Evolutionary conservation across 2,888 invertebrate genomes (phyloP).

Genomic region (Lithophane semibrunnea): DNA sequence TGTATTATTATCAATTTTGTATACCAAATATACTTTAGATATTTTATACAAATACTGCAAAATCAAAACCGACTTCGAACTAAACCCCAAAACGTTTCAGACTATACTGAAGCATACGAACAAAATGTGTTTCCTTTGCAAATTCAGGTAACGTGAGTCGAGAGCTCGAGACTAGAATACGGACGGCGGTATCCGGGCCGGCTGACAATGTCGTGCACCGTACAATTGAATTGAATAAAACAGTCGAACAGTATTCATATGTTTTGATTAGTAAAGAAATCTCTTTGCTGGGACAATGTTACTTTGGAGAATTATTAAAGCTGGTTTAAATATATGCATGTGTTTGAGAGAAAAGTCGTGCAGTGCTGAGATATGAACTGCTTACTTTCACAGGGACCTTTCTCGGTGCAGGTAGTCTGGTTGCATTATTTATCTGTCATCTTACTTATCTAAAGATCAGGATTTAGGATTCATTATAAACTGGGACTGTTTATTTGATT

Average conservation of each 20-base stretch:
- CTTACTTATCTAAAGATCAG: neutral
- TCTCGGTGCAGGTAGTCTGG: neutral
- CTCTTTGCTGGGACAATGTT: constrained; percentile 55
- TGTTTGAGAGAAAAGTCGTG: constrained; percentile 33
- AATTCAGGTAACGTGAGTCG: constrained; percentile 51
- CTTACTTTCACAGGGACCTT: constrained; percentile 6
- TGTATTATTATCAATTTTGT: neutral
- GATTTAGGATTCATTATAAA: neutral
- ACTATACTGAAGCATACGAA: constrained; percentile 25
- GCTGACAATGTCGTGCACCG: constrained; percentile 69
- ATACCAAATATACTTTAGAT: neutral
- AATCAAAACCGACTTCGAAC: constrained; percentile 22
- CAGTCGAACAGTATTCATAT: constrained; percentile 71
- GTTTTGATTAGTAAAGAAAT: constrained; percentile 69
- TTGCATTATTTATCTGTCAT: neutral
- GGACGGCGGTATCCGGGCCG: constrained; percentile 61
- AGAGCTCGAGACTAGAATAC: constrained; percentile 62
- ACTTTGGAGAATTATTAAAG: constrained; percentile 60
- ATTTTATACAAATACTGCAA: neutral
- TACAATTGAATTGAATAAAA: constrained; percentile 76
- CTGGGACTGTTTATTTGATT: neutral
- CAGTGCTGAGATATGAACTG: constrained; percentile 40
- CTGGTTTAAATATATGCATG: constrained; percentile 47
- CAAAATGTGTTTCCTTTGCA: constrained; percentile 51
- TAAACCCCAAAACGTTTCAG: constrained; percentile 23